Evolutionary conservation across 2,797 vertebrate species (phyloP).

Genomic region (Lophius americanus): DNA sequence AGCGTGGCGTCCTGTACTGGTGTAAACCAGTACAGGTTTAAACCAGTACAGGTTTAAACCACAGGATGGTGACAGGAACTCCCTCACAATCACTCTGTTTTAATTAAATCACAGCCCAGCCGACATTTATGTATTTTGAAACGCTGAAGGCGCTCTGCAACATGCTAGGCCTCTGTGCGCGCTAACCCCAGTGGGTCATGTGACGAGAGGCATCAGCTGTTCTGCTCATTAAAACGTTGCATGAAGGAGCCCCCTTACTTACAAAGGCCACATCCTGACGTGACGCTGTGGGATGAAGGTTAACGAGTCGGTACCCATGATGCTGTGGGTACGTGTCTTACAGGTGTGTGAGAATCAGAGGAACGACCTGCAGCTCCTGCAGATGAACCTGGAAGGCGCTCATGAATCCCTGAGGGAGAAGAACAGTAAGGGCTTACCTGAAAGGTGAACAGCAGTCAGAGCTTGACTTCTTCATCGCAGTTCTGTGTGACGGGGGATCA

Average conservation of each 20-base stretch:
- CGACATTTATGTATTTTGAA: too few relatives aligned
- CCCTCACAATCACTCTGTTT: not conserved
- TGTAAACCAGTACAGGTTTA: too few relatives aligned
- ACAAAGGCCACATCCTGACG: not conserved
- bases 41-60: too few relatives aligned
- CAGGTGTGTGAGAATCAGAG: slow-evolving; percentile 90
- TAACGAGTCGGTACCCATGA: not conserved
- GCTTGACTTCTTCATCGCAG: too few relatives aligned
- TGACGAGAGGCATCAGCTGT: too few relatives aligned
- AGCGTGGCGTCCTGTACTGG: not conserved
- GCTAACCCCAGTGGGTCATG: too few relatives aligned
- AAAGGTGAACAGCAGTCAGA: slow-evolving; percentile 73
- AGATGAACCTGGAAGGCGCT: slow-evolving; percentile 83
- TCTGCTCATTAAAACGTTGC: too few relatives aligned
- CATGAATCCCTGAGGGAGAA: slow-evolving; percentile 74
- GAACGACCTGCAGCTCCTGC: slow-evolving; percentile 86
- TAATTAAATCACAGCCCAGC: not conserved
- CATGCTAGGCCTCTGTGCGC: too few relatives aligned
- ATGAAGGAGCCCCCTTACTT: too few relatives aligned
- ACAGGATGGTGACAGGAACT: not conserved
- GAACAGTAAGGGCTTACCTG: slow-evolving; percentile 46
- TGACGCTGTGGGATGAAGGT: not conserved
- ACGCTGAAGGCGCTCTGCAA: too few relatives aligned
- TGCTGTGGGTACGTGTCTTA: slow-evolving; percentile 24
- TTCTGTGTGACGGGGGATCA: too few relatives aligned